phyloP scores from a whole-genome alignment of 2,888 invertebrate genomes.

The Calameuta idolon region DNA sequence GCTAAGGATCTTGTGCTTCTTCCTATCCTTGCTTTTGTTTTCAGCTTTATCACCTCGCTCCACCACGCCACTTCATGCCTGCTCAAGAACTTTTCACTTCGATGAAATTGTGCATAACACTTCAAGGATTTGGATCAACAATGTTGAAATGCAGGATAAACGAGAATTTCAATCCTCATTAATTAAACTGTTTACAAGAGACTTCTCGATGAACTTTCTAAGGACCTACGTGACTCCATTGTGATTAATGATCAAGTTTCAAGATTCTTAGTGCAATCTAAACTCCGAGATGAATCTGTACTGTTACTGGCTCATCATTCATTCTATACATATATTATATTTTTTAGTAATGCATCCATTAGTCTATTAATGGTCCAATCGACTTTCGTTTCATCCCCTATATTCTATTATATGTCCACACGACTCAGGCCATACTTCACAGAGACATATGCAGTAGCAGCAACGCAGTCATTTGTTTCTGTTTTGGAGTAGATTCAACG shows the following conservation, averaged over 20 bases:
- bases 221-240: not conserved
- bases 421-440: not conserved
- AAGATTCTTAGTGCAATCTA: not conserved
- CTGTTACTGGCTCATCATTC: not conserved
- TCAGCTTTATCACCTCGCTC: not conserved
- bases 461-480: slow-evolving; percentile 36
- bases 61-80: not conserved
- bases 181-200: not conserved
- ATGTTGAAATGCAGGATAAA: not conserved
- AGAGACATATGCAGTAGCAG: not conserved
- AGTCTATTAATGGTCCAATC: not conserved
- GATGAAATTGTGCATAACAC: not conserved
- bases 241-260: not conserved
- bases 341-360: not conserved
- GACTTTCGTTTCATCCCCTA: not conserved
- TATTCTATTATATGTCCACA: not conserved
- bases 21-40: not conserved
- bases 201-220: not conserved
- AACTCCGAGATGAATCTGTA: not conserved
- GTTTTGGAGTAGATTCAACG: slow-evolving; percentile 36
- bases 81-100: not conserved
- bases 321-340: not conserved
- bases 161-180: not conserved
- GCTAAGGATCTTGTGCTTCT: not conserved
- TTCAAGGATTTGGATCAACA: not conserved